Base-by-base conservation (phyloP, 1,140 invertebrate genomes). In the Neotoxoptera formosana region DNA sequence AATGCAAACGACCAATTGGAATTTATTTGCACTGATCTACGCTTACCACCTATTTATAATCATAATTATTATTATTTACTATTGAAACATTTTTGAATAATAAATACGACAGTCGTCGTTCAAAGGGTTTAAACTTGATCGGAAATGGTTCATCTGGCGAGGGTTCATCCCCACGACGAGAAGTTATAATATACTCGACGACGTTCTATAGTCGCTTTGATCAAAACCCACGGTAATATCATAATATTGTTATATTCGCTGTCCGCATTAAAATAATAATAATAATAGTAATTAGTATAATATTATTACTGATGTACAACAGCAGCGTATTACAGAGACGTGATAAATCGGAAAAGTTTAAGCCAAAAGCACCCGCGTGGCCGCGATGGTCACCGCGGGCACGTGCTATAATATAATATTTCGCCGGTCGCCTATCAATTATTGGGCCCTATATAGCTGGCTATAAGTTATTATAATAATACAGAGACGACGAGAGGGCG, bases 111-210 rank as follows among this genome's bases (percentile, higher is more conserved):
- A 76, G n/a, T 7, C n/a, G 60, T 76, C 14, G 14, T n/a, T 76
- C 60, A 76, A 76, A 76, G 60, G 14, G 60, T n/a, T 76, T n/a
- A 76, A 76, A 76, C n/a, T 76, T n/a, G n/a, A 76, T 76, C 60
- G 60, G 60, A 76, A n/a, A 76, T n/a, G 30, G 60, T 76, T 30
- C 60, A 76, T 76, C 14, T 6, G 60, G 60, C 14, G 30, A 76
- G 14, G 30, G n/a, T 76, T n/a, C n/a, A 76, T n/a, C 11, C 25
- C 51, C 30, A 3, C 14, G 60, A 76, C 11, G 14, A 76, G 60
- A 76, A 76, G 60, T 76, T 76, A 60, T 8, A 7, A 0, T 67
- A 14, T 76, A 76, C 14, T 76, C 30, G 30, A 76, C 14, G 14
- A 76, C 30, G 60, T 76, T 34, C 60, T 76, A n/a, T n/a, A 17